Evolutionary conservation across 2,888 invertebrate species (phyloP), one percentile per base, ranked within the genome.

Genomic region (Xestia xanthographa): DNA sequence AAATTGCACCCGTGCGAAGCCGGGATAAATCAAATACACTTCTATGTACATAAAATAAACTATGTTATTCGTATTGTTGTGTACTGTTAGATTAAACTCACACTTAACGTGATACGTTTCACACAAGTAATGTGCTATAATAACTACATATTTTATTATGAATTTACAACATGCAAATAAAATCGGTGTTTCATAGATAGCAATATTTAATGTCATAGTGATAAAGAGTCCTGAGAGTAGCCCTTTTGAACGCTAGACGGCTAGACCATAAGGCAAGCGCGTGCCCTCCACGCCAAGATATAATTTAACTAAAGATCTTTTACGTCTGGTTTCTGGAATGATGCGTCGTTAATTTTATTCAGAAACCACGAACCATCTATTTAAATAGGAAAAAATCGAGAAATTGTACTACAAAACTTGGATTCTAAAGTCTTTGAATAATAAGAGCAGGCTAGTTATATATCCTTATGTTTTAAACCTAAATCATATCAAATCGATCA

Each of bases 21-120:
- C 56, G 26, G 50, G 56, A 69, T 58, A 84, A 84, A 71, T 68
- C 56, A 73, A 80, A 69, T 63, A 71, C 53, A 72, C 68, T 67
- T 70, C 45, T 67, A 76, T 84, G 73, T 83, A 76, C 45, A 83
- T 66, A 71, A 71, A 71, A 76, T 80, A 60, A 71, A 80, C 53
- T 73, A 29, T 80, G 75, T 76, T 80, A 68, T 66, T 84, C 38
- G 69, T 56, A 63, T 83, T 73, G 43, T 62, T 75, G 53, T 80
- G 72, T 65, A 53, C 58, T 66, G 73, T 62, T 80, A 56, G 56
- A 63, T 56, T 71, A 22, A 56, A 70, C 53, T 71, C 5, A 43
- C n/a, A 74, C 53, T n/a, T 45, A 48, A 66, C 22, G 29, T 62
- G 43, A 63, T 73, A 77, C 67, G 73, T 48, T 62, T 5, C 58